Evolutionary conservation across 2,888 invertebrate species (phyloP), one percentile per base, ranked within the genome.

Genomic region (Nomada goodeniana): DNA sequence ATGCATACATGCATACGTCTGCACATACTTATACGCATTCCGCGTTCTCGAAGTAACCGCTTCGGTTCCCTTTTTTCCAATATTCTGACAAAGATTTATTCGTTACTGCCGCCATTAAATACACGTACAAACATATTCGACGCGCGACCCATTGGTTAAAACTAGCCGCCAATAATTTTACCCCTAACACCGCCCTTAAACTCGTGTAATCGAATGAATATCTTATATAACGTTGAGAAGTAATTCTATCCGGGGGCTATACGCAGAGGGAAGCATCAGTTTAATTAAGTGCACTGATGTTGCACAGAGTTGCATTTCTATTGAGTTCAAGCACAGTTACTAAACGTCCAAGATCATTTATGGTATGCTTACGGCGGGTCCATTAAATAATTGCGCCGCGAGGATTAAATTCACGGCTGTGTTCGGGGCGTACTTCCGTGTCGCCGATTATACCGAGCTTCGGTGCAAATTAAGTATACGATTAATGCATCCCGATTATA

Each of bases 41-140:
- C 13, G 71, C 36, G 36, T 23, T 18, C 23, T 65, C 73, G 44
- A 26, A 53, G 63, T 52, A 63, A 63, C 75, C 36, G 68, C 13
- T 60, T 50, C 42, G 68, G 26, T 42, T 15, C 4, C 10, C n/a
- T 2, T 23, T 71, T 68, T 83, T 72, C 69, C 18, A 29, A 18
- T 26, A 23, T 50, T n/a, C 42, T 23, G 23, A 23, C 26, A 26
- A 63, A 63, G 63, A 52, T 67, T 53, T 52, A 61, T 52, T 15
- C 23, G n/a, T 36, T 36, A 29, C 0, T 29, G 29, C 29, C 29
- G 29, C 29, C 29, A 36, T 36, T n/a, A 71, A 53, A 15, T 7
- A 63, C 52, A 18, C 57, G 67, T 50, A 61, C 26, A 59, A 74
- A 64, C 69, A 71, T 83, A 83, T 83, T 83, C 75, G 78, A 81